Evolutionary conservation across 1,140 invertebrate species (phyloP), one percentile per base, ranked within the genome.

Genomic region (Druon quercuslanigerum): DNA sequence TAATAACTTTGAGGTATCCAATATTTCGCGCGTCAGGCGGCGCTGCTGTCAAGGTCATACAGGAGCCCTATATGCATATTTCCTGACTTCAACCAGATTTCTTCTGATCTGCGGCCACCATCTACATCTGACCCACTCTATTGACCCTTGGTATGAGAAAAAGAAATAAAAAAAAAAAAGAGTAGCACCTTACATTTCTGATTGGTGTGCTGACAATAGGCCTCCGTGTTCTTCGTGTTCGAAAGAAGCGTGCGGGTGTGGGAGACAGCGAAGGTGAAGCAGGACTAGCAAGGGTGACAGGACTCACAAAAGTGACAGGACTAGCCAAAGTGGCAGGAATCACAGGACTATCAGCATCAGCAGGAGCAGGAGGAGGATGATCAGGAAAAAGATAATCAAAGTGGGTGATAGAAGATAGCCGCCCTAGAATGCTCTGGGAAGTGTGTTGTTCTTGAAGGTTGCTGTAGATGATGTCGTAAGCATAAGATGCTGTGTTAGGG

Each of bases 111-210:
- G 25, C 4, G 25, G 5, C 25, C 25, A 5, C 25, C 25, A 2
- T 33, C 25, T 33, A 33, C 25, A 33, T 5, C 25, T 4, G 25
- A 33, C 25, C 25, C 25, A 33, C 25, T 33, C 25, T 33, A 33
- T 33, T 33, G 25, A 33, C 0, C 4, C 2, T 5, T 33, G 25
- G 25, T 33, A 33, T 33, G 3, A 4, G 7, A 20, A 60, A 25
- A 60, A 60, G 17, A 57, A 57, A 13, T 20, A 25, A 19, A 66
- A 66, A 66, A 66, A 46, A 66, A 66, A 14, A 66, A 66, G 40
- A 66, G 40, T 40, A 40, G 13, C 33, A 16, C 16, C 60, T 66
- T 66, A 66, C 60, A 66, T 66, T 66, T n/a, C 33, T 33, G 40
- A 66, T 33, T 40, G 60, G 60, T 6, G 60, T 66, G 20, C 60